Conservation (phyloP, 1,140 invertebrate genomes). For the Drosophila aff. region DNA sequence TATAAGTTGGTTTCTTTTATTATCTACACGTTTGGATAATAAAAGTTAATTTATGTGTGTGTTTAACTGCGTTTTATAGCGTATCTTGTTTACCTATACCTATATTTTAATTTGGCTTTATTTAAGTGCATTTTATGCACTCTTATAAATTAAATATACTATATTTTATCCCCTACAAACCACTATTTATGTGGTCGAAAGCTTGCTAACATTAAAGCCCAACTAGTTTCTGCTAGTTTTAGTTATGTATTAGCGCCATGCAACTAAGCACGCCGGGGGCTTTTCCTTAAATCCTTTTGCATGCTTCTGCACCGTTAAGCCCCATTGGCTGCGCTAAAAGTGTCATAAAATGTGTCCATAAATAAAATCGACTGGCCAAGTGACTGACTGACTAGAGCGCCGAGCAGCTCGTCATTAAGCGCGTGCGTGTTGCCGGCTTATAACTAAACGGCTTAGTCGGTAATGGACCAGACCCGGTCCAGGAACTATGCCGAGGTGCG, state of each 20-base stretch:
- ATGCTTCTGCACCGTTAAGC: slow-evolving; percentile 50
- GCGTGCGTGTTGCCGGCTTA: slow-evolving; percentile 71
- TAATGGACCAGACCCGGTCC: slow-evolving; percentile 17
- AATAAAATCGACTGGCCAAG: slow-evolving; percentile 66
- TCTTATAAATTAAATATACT: not conserved
- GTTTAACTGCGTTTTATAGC: not conserved
- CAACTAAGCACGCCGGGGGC: slow-evolving; percentile 6
- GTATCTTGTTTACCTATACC: too few relatives aligned
- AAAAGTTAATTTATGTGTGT: not conserved
- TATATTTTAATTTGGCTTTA: not conserved
- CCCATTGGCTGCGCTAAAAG: slow-evolving; percentile 48
- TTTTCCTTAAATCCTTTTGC: slow-evolving; percentile 30
- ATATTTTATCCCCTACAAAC: too few relatives aligned
- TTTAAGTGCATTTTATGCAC: not conserved
- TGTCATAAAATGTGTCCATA: slow-evolving; percentile 72
- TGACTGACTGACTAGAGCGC: slow-evolving; percentile 24
- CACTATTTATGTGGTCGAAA: not conserved
- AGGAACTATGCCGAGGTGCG: slow-evolving; percentile 13
- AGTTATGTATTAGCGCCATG: slow-evolving; percentile 8
- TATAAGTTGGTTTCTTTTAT: not conserved
- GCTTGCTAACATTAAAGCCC: slow-evolving; percentile 9
- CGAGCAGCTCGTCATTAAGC: slow-evolving; percentile 54
- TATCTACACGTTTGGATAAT: not conserved
- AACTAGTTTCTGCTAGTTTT: not conserved
- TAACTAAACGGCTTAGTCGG: slow-evolving; percentile 63